Evolutionary conservation across 2,888 invertebrate species (phyloP).

Genomic region (Glyphotaelius pellucidus): DNA sequence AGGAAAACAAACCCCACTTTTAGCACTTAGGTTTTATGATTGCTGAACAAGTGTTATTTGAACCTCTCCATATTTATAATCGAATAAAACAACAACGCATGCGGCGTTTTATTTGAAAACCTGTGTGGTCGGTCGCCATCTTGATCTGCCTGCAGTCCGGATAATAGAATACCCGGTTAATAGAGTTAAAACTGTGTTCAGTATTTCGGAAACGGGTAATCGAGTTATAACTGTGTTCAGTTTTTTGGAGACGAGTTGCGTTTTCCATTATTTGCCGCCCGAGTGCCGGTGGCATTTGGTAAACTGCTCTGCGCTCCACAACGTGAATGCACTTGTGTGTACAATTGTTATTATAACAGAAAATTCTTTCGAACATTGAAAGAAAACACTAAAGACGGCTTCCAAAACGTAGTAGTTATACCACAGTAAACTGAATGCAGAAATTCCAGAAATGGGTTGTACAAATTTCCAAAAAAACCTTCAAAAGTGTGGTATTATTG

Average conservation of each 20-base stretch:
- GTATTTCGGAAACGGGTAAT: conserved; percentile 14
- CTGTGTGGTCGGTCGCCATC: no score
- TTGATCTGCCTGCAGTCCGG: neutral
- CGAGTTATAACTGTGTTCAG: neutral
- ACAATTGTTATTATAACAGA: neutral
- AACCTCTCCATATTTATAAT: no score
- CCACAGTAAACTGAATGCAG: no score
- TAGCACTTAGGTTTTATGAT: no score
- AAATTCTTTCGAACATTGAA: neutral
- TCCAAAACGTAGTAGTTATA: neutral
- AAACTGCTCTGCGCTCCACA: neutral
- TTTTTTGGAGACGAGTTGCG: conserved; percentile 42
- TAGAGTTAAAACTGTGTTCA: neutral
- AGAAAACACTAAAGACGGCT: neutral
- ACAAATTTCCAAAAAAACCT: no score
- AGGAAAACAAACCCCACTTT: no score
- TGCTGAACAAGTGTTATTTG: no score
- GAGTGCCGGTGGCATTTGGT: conserved; percentile 33
- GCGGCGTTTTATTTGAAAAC: no score
- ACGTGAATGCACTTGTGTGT: neutral
- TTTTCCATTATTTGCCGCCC: conserved; percentile 48
- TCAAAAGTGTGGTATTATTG: neutral
- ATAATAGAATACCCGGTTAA: neutral
- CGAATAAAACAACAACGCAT: no score
- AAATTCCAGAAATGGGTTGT: no score